Evolutionary conservation across 2,888 invertebrate species (phyloP), one percentile per base, ranked within the genome.

Genomic region (Ennomos quercinarius): DNA sequence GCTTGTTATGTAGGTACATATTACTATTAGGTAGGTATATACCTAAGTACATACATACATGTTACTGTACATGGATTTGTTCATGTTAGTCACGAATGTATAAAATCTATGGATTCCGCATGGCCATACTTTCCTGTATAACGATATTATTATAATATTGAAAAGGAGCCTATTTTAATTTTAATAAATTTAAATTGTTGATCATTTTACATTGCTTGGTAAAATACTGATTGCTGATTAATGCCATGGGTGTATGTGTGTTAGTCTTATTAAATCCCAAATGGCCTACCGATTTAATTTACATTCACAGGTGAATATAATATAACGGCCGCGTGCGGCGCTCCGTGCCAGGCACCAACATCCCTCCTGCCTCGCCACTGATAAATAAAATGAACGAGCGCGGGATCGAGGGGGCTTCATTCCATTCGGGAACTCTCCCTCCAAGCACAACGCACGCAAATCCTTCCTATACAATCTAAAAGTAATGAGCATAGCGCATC

Each of bases 311-410:
- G 77, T 77, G 71, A 76, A 71, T 75, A 52, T 39, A 55, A 38
- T 61, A 56, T 27, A 10, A 53, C 55, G 10, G 78, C 69, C 78
- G 78, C 80, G 78, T 74, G 78, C 77, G 77, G 78, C 80, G 78
- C 74, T 78, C 77, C 81, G 91, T 91, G 68, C 89, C 91, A 83
- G 90, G 84, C 80, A 78, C 85, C 76, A 68, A 63, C 73, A 63
- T 77, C 84, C 88, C 86, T 82, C 80, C 80, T 73, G 69, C 70
- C 70, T 65, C 77, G 67, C 75, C 75, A 13, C 74, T 74, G 72
- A 81, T 27, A 27, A 84, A 85, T 84, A 85, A 84, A 81, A 83
- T 83, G 77, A 85, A 84, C 77, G 80, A 79, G 68, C 72, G 80
- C 72, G 80, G 80, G 80, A 80, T 73, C 63, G 72, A 73, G 78